Conservation (phyloP, 2,888 invertebrate genomes). For the Lottia scabra region DNA sequence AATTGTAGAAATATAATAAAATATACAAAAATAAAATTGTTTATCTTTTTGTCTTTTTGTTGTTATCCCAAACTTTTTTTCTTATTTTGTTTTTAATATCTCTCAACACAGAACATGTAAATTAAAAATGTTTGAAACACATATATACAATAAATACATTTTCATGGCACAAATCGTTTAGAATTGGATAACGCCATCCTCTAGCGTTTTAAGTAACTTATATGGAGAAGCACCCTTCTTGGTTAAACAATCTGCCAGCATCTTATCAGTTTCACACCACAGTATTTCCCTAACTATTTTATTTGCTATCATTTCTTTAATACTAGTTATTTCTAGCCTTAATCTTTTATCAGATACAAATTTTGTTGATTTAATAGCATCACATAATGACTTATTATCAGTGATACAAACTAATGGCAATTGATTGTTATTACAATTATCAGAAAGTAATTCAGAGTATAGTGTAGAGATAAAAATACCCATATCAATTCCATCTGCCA, state of each 20-base stretch:
- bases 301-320: conserved; percentile 4
- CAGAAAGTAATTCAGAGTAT: background rate
- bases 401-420: background rate
- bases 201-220: background rate
- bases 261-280: background rate
- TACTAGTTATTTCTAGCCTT: background rate
- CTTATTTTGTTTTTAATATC: no score
- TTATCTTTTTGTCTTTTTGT: no score
- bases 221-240: conserved; percentile 4
- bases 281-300: conserved; percentile 1
- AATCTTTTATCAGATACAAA: background rate
- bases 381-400: background rate
- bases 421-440: background rate
- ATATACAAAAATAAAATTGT: no score
- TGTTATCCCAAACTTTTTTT: no score
- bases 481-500: conserved; percentile 3
- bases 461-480: background rate
- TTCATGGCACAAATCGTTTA: background rate
- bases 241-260: background rate
- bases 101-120: no score
- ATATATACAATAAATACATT: no score
- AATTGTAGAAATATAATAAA: no score
- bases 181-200: background rate
- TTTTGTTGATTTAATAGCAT: conserved; percentile 5
- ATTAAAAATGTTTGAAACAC: no score